Evolutionary conservation across 1,140 invertebrate genomes (phyloP), one percentile per base, ranked within the genome.

Genomic region (Halesus radiatus): DNA sequence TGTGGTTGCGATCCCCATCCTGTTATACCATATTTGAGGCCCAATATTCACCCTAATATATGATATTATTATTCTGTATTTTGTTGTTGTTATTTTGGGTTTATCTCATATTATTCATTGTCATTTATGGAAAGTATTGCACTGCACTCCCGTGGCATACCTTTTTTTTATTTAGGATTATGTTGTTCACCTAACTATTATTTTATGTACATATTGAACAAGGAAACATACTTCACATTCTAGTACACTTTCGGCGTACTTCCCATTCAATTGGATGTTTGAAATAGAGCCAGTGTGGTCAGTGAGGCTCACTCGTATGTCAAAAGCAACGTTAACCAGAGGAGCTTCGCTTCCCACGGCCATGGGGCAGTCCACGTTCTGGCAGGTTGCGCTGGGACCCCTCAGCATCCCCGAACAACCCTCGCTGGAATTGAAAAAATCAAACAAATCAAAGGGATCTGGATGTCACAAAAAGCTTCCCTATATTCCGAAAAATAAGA

Each of bases 251-350:
- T 90, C 88, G 0, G 91, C 91, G 23, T 86, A 83, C 3, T 75
- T 78, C 54, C 88, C 88, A 66, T 84, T 87, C 5, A 92, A 83
- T 52, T 88, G 85, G 62, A 89, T 87, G 72, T 90, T 89, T 0
- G 84, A 50, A 16, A 92, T 79, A 16, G 88, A 88, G 6, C 90
- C 91, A 22, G 91, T 91, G 53, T 92, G 91, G 86, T 92, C 92
- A 3, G 86, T 85, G 5, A 92, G 78, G 3, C 86, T 85, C 2
- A 92, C 83, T 72, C 85, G 85, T 4, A 92, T 87, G 84, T 92
- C 90, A 75, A 90, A 92, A 29, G 86, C 86, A 73, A 85, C 86
- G 10, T 79, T 64, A 20, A 72, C 76, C 45, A 32, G 26, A 54
- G 45, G 7, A 4, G 54, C 22, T 32, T 81, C 66, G 16, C 3